Percentiles rank a stretch among this genome's conserved stretches.
Evolutionary conservation across 2,113 vertebrate genomes (phyloP).

Genomic region (Phylloscopus trochiloides): DNA sequence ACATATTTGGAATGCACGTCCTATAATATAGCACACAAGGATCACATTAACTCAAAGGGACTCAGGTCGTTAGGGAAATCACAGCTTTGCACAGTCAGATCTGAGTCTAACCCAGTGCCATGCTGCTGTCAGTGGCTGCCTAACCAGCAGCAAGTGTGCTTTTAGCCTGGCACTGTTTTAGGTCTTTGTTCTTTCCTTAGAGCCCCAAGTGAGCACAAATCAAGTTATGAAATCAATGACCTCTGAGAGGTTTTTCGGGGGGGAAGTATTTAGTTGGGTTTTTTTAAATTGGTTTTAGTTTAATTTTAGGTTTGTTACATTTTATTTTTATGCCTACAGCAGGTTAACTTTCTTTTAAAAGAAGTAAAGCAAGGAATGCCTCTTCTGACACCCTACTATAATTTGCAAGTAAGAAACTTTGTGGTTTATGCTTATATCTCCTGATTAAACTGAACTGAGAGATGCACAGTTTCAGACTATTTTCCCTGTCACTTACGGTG

Average conservation of each 20-base stretch:
- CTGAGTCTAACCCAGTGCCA: background rate
- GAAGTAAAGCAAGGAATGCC: background rate
- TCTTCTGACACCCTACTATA: background rate
- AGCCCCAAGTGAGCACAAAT: background rate
- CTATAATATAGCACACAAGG: background rate
- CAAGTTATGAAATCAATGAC: background rate
- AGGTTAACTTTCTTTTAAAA: background rate
- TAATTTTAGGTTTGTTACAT: background rate
- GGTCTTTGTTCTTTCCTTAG: background rate
- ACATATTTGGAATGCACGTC: background rate
- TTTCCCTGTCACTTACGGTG: background rate
- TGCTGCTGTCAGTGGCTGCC: background rate
- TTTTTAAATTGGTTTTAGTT: background rate
- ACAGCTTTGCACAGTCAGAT: background rate
- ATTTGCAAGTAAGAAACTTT: background rate
- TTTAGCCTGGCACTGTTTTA: background rate
- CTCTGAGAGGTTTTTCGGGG: background rate
- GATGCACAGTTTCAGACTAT: background rate
- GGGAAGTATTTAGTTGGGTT: fast-evolving
- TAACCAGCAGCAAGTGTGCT: background rate
- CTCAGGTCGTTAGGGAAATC: background rate
- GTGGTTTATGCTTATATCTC: background rate
- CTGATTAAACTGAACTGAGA: background rate
- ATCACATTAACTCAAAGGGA: background rate
- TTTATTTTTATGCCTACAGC: background rate